Conservation (phyloP, 2,113 vertebrate genomes). For the Montifringilla adamsi region DNA sequence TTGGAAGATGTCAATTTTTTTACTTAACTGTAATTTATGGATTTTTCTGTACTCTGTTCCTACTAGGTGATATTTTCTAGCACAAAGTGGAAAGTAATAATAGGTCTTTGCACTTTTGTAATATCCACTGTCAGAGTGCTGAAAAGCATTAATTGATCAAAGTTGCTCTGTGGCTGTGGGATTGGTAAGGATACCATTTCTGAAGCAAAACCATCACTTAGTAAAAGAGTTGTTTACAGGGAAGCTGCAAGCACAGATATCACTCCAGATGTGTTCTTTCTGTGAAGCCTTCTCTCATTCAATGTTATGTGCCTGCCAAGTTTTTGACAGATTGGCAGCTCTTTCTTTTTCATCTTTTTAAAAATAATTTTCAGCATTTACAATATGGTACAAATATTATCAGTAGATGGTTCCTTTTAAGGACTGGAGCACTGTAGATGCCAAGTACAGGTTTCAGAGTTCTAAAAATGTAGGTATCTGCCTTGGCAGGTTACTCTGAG, state of each 20-base stretch:
- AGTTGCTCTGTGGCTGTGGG: neutral
- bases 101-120: neutral
- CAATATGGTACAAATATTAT: neutral
- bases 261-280: constrained; percentile 24
- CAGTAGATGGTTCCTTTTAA: neutral
- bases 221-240: neutral
- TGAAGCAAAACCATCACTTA: neutral
- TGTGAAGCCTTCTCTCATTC: neutral
- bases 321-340: neutral
- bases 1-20: neutral
- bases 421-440: neutral
- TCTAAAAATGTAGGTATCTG: neutral
- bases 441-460: neutral
- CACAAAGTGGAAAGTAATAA: neutral
- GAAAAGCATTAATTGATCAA: constrained; percentile 16
- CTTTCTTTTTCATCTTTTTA: neutral
- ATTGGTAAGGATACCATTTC: neutral
- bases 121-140: neutral
- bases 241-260: neutral
- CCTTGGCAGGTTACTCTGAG: neutral
- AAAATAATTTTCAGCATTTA: neutral
- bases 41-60: neutral
- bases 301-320: neutral
- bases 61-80: neutral
- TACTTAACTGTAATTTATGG: neutral